Percentiles rank a stretch among this genome's conserved stretches.
These are phyloP conservation scores for Xenus cinereus DNA, from an alignment of 2,113 vertebrate species.

Conservation along the genomic window DNA sequence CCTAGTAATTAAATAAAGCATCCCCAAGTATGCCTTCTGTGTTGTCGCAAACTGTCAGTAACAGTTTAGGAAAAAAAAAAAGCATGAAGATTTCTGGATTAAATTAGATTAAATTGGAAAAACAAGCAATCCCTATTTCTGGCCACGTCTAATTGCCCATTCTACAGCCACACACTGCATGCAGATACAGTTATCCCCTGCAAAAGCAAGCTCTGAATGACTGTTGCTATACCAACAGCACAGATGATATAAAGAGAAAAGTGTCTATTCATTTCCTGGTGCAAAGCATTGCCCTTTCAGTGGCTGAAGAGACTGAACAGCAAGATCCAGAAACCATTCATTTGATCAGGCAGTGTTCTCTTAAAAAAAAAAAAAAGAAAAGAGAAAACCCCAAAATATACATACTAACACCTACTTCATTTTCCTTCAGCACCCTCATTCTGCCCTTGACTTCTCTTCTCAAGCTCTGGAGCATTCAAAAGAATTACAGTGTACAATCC, in stretches of 20 bases:
- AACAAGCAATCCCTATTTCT: neutral
- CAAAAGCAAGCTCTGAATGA: slow-evolving; percentile 1
- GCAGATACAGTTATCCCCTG: neutral
- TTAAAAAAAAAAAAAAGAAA: neutral
- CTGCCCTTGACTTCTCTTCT: neutral
- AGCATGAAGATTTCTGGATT: neutral
- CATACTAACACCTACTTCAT: neutral
- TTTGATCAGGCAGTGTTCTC: neutral
- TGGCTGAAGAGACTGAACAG: neutral
- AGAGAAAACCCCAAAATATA: neutral
- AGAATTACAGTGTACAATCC: neutral
- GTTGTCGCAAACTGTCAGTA: neutral
- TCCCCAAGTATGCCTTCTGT: neutral
- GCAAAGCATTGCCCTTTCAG: slow-evolving; percentile 13
- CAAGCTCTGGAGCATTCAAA: neutral
- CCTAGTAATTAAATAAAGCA: neutral
- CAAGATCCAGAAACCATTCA: slow-evolving; percentile 32
- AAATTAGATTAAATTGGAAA: neutral
- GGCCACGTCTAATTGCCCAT: neutral
- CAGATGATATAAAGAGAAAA: slow-evolving; percentile 8
- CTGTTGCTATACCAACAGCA: slow-evolving; percentile 49
- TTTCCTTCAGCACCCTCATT: neutral
- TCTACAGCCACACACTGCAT: neutral
- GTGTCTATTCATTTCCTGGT: slow-evolving; percentile 14
- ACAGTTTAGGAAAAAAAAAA: neutral